Conservation (phyloP, 2,888 invertebrate genomes). For the Argyresthia goedartella region DNA sequence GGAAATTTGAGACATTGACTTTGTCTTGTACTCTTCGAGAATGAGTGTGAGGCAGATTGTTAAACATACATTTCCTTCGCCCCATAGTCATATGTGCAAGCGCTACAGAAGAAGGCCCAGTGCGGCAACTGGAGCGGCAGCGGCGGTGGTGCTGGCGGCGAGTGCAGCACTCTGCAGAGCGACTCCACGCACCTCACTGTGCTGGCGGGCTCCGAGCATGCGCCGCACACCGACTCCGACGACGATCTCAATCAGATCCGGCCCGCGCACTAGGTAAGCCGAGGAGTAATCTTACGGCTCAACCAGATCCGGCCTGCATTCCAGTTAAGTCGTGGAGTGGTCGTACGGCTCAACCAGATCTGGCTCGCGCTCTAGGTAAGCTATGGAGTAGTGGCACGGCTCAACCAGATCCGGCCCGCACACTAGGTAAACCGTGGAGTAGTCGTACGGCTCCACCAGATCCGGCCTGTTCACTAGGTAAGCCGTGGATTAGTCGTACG, state of each 20-base stretch:
- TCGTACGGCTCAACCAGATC: no score
- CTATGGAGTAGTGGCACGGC: no score
- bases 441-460: slow-evolving; percentile 44
- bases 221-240: slow-evolving; percentile 72
- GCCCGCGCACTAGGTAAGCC: slow-evolving; percentile 27
- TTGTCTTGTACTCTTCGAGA: background rate
- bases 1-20: no score
- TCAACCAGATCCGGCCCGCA: slow-evolving; percentile 42
- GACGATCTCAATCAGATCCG: slow-evolving; percentile 60
- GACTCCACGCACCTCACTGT: slow-evolving; percentile 84
- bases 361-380: no score
- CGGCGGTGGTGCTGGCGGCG: slow-evolving; percentile 65
- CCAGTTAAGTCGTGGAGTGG: no score
- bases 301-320: no score
- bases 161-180: slow-evolving; percentile 82
- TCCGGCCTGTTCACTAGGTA: slow-evolving; percentile 35
- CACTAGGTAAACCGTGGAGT: slow-evolving; percentile 25
- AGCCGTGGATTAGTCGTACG: no score
- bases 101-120: slow-evolving; percentile 80
- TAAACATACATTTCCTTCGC: background rate
- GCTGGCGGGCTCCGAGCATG: slow-evolving; percentile 74
- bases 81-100: slow-evolving; percentile 82
- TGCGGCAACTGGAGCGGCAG: slow-evolving; percentile 65
- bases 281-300: no score
- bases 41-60: background rate